These are phyloP conservation scores for Bos javanicus DNA, from an alignment of 2,113 vertebrate species.

Conservation along the genomic window DNA sequence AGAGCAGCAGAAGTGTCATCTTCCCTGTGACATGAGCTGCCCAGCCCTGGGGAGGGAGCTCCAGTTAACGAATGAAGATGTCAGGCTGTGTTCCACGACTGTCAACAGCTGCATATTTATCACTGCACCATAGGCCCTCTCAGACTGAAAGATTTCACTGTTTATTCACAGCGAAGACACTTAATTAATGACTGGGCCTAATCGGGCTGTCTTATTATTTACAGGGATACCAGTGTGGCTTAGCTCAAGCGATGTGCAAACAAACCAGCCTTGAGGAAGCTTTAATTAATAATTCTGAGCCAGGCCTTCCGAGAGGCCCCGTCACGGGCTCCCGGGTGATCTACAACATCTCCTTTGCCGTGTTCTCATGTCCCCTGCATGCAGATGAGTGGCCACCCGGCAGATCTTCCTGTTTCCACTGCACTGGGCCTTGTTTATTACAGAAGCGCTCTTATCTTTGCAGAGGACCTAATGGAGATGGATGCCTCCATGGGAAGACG, in stretches of 20 bases:
- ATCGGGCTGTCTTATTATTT: conserved; percentile 84
- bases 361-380: conserved; percentile 74
- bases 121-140: conserved; percentile 65
- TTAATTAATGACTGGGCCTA: conserved; percentile 86
- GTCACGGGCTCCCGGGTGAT: conserved; percentile 77
- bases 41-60: conserved; percentile 65
- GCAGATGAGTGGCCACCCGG: conserved; percentile 78
- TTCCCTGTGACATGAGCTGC: conserved; percentile 55
- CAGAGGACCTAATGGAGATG: conserved; percentile 78
- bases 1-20: conserved; percentile 51
- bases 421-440: conserved; percentile 60
- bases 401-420: conserved; percentile 68
- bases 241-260: conserved; percentile 81
- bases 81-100: conserved; percentile 69
- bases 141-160: conserved; percentile 76
- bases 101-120: conserved; percentile 77
- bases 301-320: conserved; percentile 71
- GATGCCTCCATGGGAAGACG: conserved; percentile 46
- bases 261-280: conserved; percentile 76
- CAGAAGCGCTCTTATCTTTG: conserved; percentile 74
- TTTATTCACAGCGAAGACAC: conserved; percentile 83
- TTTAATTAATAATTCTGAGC: conserved; percentile 84
- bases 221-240: conserved; percentile 79
- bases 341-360: conserved; percentile 73
- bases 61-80: conserved; percentile 78